Evolutionary conservation across 2,797 vertebrate species (phyloP).

Genomic region (Sternarchorhynchus goeldii): DNA sequence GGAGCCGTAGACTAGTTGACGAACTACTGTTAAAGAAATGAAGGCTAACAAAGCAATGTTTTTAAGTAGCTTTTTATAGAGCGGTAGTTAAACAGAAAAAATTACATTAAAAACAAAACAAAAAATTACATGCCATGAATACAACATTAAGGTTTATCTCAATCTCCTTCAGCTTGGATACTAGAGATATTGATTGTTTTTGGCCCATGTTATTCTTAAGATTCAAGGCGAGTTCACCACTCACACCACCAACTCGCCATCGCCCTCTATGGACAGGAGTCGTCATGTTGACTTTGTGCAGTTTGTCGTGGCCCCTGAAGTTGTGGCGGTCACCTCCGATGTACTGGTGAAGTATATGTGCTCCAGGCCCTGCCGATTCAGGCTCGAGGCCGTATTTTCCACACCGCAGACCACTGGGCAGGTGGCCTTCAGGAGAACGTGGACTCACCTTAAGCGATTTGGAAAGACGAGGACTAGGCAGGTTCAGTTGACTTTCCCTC

Average conservation of each 20-base stretch:
- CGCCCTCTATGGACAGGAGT: conserved; percentile 46
- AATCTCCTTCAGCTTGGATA: background rate
- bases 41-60: no score
- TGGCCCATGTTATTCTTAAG: conserved; percentile 63
- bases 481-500: conserved; percentile 80
- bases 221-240: conserved; percentile 70
- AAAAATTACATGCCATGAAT: no score
- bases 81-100: no score
- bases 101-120: no score
- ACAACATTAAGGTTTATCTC: no score
- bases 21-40: no score
- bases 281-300: conserved; percentile 75
- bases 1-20: no score
- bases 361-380: conserved; percentile 79
- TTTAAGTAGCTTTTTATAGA: no score
- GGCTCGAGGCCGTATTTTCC: conserved; percentile 82
- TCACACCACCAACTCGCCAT: conserved; percentile 64
- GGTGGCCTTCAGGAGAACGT: conserved; percentile 82
- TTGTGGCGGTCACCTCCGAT: conserved; percentile 73
- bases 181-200: conserved; percentile 17
- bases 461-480: conserved; percentile 67
- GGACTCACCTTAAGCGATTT: conserved; percentile 74
- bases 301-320: conserved; percentile 79
- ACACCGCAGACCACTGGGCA: conserved; percentile 76
- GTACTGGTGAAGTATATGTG: conserved; percentile 82